Conservation (phyloP, 2,888 invertebrate genomes). For the Kuschelorhynchus macadamiae region DNA sequence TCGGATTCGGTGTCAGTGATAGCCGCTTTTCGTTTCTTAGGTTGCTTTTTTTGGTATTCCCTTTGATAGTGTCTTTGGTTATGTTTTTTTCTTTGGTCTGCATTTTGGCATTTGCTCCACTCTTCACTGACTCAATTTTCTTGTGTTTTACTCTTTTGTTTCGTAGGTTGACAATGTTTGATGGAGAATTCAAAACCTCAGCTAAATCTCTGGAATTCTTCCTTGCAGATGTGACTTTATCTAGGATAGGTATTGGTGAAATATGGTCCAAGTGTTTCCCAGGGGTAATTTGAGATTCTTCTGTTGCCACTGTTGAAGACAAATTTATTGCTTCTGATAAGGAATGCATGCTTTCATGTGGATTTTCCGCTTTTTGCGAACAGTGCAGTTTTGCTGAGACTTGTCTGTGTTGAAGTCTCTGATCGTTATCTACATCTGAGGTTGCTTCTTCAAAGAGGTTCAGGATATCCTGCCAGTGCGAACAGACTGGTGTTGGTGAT, state of each 20-base stretch:
- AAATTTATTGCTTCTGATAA: slow-evolving; percentile 1
- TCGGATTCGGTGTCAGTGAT: slow-evolving; percentile 42
- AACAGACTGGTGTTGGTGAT: slow-evolving; percentile 8
- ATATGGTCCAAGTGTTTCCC: slow-evolving; percentile 12
- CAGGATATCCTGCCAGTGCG: slow-evolving; percentile 9
- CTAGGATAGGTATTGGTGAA: slow-evolving; percentile 16
- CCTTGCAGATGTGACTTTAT: not conserved
- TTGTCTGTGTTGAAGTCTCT: slow-evolving; percentile 8
- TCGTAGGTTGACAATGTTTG: slow-evolving; percentile 8
- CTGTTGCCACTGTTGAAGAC: slow-evolving; percentile 11
- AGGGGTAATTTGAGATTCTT: slow-evolving; percentile 9
- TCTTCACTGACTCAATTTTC: slow-evolving; percentile 12
- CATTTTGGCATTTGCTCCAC: slow-evolving; percentile 6
- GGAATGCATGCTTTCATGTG: slow-evolving; percentile 10
- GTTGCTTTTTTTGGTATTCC: slow-evolving; percentile 9
- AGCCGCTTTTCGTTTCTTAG: slow-evolving; percentile 21
- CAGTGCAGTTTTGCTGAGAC: slow-evolving; percentile 6
- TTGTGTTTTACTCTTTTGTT: not conserved
- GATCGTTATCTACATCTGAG: slow-evolving; percentile 11
- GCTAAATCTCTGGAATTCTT: slow-evolving; percentile 6
- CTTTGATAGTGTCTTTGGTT: slow-evolving; percentile 8
- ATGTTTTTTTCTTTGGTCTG: not conserved
- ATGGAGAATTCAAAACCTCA: slow-evolving; percentile 14
- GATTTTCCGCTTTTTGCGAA: slow-evolving; percentile 5
- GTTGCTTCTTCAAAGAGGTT: not conserved